Conservation (phyloP, 2,888 invertebrate genomes). For the Scrobipalpa costella region DNA sequence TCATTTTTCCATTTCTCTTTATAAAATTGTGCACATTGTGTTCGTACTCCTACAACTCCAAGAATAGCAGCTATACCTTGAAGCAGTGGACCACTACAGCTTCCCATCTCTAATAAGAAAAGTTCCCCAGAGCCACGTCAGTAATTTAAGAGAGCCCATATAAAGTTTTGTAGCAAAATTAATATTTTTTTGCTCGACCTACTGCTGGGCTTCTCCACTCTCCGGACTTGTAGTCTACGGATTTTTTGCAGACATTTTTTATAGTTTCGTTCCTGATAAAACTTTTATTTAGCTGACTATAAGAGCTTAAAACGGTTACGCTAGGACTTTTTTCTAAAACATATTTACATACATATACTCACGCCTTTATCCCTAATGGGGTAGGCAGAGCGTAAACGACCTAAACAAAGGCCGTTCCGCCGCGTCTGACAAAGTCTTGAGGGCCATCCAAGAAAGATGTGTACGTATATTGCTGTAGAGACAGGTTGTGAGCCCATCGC, state of each 20-base stretch:
- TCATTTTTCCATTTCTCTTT: no score
- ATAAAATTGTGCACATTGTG: no score
- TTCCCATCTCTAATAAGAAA: slow-evolving; percentile 56
- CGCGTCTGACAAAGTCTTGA: no score
- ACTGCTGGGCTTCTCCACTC: slow-evolving; percentile 1
- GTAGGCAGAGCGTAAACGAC: no score
- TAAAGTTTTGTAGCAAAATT: slow-evolving; percentile 63
- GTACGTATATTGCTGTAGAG: no score
- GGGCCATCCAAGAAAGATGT: no score
- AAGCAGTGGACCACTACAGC: not conserved
- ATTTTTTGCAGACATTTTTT: slow-evolving; percentile 36
- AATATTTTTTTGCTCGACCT: slow-evolving; percentile 57
- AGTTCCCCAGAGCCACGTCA: slow-evolving; percentile 57
- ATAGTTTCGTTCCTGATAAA: slow-evolving; percentile 38
- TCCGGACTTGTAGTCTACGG: not conserved
- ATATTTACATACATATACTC: no score
- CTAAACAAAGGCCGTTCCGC: no score
- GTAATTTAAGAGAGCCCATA: slow-evolving; percentile 64
- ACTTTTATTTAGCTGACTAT: slow-evolving; percentile 34
- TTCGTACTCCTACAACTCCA: no score
- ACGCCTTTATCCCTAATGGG: no score
- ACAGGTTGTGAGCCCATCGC: no score
- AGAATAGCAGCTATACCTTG: not conserved
- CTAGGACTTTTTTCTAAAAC: not conserved
- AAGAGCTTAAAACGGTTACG: not conserved